phyloP scores from a whole-genome alignment of 2,797 vertebrate species.

The Coregonus ussuriensis region DNA sequence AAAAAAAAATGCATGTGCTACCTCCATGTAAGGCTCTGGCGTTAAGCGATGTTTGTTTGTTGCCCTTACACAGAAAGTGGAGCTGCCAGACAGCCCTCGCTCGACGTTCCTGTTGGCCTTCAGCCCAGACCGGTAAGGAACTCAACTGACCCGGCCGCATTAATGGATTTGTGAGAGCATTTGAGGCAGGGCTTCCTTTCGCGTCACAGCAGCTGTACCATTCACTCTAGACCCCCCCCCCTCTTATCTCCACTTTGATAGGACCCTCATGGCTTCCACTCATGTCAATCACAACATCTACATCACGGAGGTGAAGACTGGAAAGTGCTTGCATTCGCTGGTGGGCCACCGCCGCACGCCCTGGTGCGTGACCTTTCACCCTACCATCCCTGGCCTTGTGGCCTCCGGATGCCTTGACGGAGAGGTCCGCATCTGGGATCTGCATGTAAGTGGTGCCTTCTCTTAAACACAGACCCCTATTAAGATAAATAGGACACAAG shows the following conservation, averaged over 20 bases:
- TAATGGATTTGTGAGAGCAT: neutral
- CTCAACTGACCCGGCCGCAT: neutral
- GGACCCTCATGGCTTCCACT: slow-evolving; percentile 97
- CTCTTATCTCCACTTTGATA: slow-evolving; percentile 43
- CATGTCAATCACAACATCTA: slow-evolving; percentile 99
- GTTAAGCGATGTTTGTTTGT: slow-evolving; percentile 54
- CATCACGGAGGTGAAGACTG: slow-evolving; percentile 98
- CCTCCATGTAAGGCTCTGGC: neutral
- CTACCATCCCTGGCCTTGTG: slow-evolving; percentile 95
- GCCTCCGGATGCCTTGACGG: slow-evolving; percentile 98
- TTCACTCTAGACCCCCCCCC: neutral
- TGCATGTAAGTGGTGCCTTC: slow-evolving; percentile 86
- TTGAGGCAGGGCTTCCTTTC: neutral
- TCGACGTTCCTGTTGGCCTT: slow-evolving; percentile 98
- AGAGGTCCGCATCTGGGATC: slow-evolving; percentile 99
- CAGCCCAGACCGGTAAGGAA: slow-evolving; percentile 94
- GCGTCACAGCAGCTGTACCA: neutral
- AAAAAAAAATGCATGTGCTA: neutral
- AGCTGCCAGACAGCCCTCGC: slow-evolving; percentile 97
- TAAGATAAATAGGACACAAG: no score
- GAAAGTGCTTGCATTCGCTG: slow-evolving; percentile 96
- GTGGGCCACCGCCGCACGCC: slow-evolving; percentile 97
- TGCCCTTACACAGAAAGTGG: slow-evolving; percentile 88
- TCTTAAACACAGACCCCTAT: neutral
- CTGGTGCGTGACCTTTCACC: slow-evolving; percentile 99